Conservation (phyloP, 2,888 invertebrate species). For the Cynaeus angustus region DNA sequence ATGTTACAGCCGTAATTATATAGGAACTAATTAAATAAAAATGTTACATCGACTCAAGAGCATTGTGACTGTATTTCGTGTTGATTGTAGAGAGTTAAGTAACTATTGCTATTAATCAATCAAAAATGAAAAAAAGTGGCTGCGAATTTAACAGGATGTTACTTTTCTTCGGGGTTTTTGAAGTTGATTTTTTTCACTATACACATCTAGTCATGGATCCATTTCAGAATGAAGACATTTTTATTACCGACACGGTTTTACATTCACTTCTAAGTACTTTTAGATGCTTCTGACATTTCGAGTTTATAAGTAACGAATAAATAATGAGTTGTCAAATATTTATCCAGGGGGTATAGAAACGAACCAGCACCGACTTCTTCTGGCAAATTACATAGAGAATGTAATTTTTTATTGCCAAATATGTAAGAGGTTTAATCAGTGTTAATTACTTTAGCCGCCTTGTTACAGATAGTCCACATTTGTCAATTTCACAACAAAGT, state of each 20-base stretch:
- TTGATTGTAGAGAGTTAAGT: conserved; percentile 24
- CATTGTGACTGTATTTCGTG: too few relatives aligned
- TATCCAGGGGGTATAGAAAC: too few relatives aligned
- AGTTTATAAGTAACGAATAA: background rate
- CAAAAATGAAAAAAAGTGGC: conserved; percentile 25
- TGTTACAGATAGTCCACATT: conserved; percentile 27
- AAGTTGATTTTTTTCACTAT: conserved; percentile 1
- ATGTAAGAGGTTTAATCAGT: too few relatives aligned
- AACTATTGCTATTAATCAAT: conserved; percentile 30
- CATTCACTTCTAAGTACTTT: conserved; percentile 24
- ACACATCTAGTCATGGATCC: background rate
- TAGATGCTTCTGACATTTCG: conserved; percentile 19
- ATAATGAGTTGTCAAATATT: too few relatives aligned
- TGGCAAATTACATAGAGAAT: too few relatives aligned
- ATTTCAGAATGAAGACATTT: conserved; percentile 26
- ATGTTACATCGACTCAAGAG: conserved; percentile 27
- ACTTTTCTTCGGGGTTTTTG: background rate
- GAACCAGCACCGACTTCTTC: background rate
- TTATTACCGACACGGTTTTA: conserved; percentile 35
- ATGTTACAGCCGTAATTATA: conserved; percentile 29
- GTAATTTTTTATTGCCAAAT: too few relatives aligned
- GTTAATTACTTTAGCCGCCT: background rate
- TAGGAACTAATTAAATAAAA: conserved; percentile 44
- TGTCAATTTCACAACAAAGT: conserved; percentile 36
- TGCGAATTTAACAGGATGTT: background rate